Percentiles rank a stretch among this genome's conserved stretches.
These are phyloP conservation scores for Cyanocitta stelleri DNA, from an alignment of 2,113 vertebrate genomes.

Conservation along the genomic window DNA sequence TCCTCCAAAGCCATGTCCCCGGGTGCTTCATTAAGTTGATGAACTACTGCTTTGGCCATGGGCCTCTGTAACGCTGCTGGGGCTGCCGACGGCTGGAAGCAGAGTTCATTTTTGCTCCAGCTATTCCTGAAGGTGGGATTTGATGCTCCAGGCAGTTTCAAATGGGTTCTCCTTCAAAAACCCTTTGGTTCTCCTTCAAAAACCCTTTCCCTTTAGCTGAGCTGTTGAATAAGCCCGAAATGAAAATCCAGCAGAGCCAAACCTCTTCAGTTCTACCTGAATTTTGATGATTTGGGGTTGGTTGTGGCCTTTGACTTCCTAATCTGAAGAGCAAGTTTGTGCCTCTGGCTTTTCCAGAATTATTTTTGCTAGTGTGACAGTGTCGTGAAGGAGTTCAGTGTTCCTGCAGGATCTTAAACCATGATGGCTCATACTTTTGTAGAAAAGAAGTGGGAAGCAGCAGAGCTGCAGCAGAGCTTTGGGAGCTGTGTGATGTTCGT, in stretches of 20 bases:
- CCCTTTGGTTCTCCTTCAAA: neutral
- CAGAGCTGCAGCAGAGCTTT: neutral
- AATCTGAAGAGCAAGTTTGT: neutral
- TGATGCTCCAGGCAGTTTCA: neutral
- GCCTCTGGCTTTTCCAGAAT: neutral
- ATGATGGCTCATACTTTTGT: neutral
- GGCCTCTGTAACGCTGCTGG: neutral
- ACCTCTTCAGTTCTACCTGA: neutral
- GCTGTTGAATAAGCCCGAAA: neutral
- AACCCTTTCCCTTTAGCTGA: neutral
- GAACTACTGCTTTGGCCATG: neutral
- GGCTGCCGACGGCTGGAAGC: accelerated
- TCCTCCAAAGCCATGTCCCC: neutral
- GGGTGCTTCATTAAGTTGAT: neutral
- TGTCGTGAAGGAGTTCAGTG: neutral
- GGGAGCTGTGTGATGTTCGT: neutral
- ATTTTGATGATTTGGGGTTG: neutral
- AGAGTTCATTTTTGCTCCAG: neutral
- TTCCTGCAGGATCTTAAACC: neutral
- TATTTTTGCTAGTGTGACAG: neutral
- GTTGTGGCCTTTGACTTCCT: neutral
- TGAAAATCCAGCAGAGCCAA: neutral
- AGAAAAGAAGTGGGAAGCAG: neutral
- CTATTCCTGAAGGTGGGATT: neutral
- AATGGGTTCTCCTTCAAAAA: neutral